A percentile compares a stretch with the other conserved stretches of the same genome.
These are phyloP conservation scores for Clarias platycephalus DNA, from an alignment of 2,797 vertebrate species.

Conservation along the genomic window DNA sequence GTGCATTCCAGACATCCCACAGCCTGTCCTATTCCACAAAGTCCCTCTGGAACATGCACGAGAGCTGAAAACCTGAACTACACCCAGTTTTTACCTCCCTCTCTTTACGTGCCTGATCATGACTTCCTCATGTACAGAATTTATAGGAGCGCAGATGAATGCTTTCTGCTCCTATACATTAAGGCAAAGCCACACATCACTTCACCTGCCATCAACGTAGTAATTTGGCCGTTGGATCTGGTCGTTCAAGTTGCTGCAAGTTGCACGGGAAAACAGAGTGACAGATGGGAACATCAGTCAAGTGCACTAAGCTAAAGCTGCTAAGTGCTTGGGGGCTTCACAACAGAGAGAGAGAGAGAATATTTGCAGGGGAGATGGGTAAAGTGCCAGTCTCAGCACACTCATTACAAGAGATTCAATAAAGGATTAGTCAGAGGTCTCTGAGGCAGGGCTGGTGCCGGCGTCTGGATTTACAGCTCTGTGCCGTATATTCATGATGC, in stretches of 20 bases:
- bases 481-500: conserved; percentile 57
- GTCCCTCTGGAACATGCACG: neutral
- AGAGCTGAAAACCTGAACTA: conserved; percentile 13
- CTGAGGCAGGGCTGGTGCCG: neutral
- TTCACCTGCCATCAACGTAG: neutral
- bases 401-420: conserved; percentile 63
- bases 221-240: neutral
- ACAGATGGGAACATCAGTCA: conserved; percentile 13
- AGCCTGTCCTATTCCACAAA: conserved; percentile 29
- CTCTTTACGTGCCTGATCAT: conserved; percentile 20
- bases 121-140: neutral
- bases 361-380: conserved; percentile 14
- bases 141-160: neutral
- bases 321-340: conserved; percentile 17
- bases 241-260: conserved; percentile 22
- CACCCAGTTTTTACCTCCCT: conserved; percentile 1
- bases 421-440: conserved; percentile 47
- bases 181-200: neutral
- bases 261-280: conserved; percentile 18
- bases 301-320: conserved; percentile 12
- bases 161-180: neutral
- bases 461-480: conserved; percentile 56
- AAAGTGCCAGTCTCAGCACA: conserved; percentile 38
- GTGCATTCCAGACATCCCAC: conserved; percentile 44
- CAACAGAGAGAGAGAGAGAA: conserved; percentile 8